Conservation (phyloP, 2,797 vertebrate genomes). For the Alfaro cultratus region DNA sequence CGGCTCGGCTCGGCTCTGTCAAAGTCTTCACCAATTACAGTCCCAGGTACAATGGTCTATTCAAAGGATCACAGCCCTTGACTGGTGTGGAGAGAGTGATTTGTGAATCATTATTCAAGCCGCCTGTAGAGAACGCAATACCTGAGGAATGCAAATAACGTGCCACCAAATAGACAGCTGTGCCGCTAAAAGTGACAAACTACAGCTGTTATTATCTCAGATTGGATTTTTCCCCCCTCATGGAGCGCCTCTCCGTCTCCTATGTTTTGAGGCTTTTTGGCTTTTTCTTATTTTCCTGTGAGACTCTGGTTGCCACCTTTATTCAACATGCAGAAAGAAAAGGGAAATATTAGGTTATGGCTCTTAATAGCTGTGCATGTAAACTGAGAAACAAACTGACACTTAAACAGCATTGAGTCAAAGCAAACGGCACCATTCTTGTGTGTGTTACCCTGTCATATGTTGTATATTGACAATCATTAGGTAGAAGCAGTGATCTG, state of each 20-base stretch:
- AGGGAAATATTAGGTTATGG: conserved; percentile 70
- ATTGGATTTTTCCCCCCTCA: conserved; percentile 78
- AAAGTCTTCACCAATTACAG: conserved; percentile 99
- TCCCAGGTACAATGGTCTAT: conserved; percentile 99
- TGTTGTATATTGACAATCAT: conserved; percentile 73
- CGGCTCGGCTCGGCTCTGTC: conserved; percentile 96
- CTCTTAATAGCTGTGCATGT: conserved; percentile 63
- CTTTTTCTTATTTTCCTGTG: conserved; percentile 63
- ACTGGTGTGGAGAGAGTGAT: conserved; percentile 97
- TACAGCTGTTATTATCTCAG: conserved; percentile 89
- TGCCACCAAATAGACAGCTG: conserved; percentile 90
- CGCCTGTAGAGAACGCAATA: conserved; percentile 93
- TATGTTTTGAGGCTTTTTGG: conserved; percentile 64
- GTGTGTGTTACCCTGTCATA: conserved; percentile 38
- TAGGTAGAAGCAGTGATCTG: conserved; percentile 57
- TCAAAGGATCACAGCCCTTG: conserved; percentile 98
- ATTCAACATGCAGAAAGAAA: conserved; percentile 60
- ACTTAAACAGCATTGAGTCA: conserved; percentile 60
- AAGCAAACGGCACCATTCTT: conserved; percentile 37
- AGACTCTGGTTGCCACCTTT: conserved; percentile 62
- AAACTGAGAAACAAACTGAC: conserved; percentile 48
- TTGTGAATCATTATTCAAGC: conserved; percentile 99
- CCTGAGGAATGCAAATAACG: conserved; percentile 99
- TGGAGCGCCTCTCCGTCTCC: conserved; percentile 65
- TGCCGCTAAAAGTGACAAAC: conserved; percentile 89